Evolutionary conservation across 1,140 invertebrate genomes (phyloP).

Genomic region (Brachystomella parvula): DNA sequence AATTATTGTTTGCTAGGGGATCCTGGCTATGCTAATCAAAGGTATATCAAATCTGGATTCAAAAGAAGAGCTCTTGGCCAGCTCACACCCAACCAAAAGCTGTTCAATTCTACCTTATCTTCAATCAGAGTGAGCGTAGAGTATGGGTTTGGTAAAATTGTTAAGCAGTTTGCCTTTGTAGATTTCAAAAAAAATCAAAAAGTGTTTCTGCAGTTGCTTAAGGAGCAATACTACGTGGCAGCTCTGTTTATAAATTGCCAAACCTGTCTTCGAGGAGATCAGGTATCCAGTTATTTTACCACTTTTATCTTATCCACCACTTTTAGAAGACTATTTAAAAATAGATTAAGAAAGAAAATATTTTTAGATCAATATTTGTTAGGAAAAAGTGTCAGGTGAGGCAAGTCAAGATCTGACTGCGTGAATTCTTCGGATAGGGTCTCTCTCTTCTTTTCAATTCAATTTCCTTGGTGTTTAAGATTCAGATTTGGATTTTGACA

Average conservation of each 20-base stretch:
- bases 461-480: no score
- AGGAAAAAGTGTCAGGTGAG: no score
- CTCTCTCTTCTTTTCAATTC: no score
- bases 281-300: constrained; percentile 11
- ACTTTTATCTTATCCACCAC: no score
- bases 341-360: no score
- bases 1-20: no score
- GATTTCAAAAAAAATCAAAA: constrained; percentile 25
- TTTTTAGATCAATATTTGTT: no score
- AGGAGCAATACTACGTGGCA: constrained; percentile 4
- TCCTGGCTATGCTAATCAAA: constrained; percentile 21
- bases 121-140: constrained; percentile 16
- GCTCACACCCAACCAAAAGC: neutral
- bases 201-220: constrained; percentile 11
- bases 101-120: constrained; percentile 8
- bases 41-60: constrained; percentile 19
- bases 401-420: no score
- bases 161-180: constrained; percentile 16
- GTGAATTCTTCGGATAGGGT: no score
- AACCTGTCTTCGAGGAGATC: constrained; percentile 15
- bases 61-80: constrained; percentile 13
- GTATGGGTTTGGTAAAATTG: constrained; percentile 22
- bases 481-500: no score
- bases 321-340: no score
- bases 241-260: constrained; percentile 21